Conservation (phyloP, 1,140 invertebrate genomes). For the Pteromalus puparum region DNA sequence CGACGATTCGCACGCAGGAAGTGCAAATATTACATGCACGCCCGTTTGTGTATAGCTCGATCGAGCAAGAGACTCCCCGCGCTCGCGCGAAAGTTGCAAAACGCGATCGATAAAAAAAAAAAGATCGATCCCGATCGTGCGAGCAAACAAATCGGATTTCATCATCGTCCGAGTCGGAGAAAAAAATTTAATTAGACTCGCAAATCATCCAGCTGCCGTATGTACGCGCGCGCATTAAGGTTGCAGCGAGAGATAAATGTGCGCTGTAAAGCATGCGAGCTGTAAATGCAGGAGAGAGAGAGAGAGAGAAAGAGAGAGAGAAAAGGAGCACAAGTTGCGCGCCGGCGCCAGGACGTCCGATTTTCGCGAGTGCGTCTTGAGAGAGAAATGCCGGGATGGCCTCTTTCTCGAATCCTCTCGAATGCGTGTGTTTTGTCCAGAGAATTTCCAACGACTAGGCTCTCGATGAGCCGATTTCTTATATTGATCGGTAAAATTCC, state of each 20-base stretch:
- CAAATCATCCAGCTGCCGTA: neutral
- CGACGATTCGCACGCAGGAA: neutral
- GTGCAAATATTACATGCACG: neutral
- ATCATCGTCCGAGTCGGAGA: constrained; percentile 9
- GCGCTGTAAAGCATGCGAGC: neutral
- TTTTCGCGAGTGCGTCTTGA: neutral
- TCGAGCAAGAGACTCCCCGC: neutral
- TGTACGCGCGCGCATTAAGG: neutral
- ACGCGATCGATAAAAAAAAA: constrained; percentile 21
- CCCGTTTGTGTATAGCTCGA: neutral
- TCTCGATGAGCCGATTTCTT: too few relatives aligned
- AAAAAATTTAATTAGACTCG: constrained; percentile 34
- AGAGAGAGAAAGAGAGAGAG: neutral
- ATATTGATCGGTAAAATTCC: too few relatives aligned
- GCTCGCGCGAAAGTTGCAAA: neutral
- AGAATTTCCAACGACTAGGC: too few relatives aligned
- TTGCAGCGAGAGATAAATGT: constrained; percentile 20
- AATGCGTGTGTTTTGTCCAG: too few relatives aligned
- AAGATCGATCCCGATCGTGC: neutral
- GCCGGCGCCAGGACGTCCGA: constrained; percentile 30
- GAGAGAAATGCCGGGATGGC: neutral
- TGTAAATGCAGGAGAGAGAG: neutral
- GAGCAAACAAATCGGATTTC: constrained; percentile 39
- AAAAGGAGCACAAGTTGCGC: constrained; percentile 28
- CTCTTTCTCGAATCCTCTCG: neutral